Percentiles rank a stretch among this genome's conserved stretches.
phyloP scores from a whole-genome alignment of 2,888 invertebrate species.

The Autographa pulchrina region DNA sequence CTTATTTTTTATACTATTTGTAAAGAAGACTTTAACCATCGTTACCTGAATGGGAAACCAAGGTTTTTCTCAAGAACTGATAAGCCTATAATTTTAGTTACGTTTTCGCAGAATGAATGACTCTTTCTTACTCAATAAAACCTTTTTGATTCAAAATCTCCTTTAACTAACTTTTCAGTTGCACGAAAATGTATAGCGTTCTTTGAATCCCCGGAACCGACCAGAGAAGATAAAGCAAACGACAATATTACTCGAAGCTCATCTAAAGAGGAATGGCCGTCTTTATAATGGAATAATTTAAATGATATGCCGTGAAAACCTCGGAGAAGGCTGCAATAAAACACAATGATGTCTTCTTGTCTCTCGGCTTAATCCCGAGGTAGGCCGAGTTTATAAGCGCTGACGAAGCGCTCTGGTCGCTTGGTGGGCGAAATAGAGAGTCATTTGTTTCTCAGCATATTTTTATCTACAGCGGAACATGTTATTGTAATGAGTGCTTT shows the following conservation, averaged over 20 bases:
- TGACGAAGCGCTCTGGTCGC: slow-evolving; percentile 75
- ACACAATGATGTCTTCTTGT: slow-evolving; percentile 75
- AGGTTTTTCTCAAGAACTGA: too few species aligned
- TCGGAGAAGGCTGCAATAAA: slow-evolving; percentile 76
- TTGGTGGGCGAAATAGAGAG: slow-evolving; percentile 66
- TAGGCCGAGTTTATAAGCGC: slow-evolving; percentile 77
- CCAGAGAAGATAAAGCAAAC: slow-evolving; percentile 54
- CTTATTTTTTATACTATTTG: too few species aligned
- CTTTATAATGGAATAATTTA: slow-evolving; percentile 80
- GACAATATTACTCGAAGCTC: slow-evolving; percentile 53
- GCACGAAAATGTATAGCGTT: not conserved
- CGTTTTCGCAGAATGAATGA: not conserved
- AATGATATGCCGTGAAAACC: slow-evolving; percentile 77
- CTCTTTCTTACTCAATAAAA: not conserved
- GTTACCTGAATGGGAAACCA: too few species aligned
- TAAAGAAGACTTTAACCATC: too few species aligned
- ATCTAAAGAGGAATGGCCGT: slow-evolving; percentile 61
- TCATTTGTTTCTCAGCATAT: slow-evolving; percentile 38
- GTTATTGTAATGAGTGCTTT: too few species aligned
- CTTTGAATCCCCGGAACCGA: slow-evolving; percentile 22
- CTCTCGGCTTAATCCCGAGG: slow-evolving; percentile 73
- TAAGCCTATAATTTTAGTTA: too few species aligned
- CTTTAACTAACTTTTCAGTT: slow-evolving; percentile 6
- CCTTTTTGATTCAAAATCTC: not conserved
- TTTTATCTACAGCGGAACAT: not conserved